Base-by-base conservation (phyloP, 2,113 vertebrate genomes). In the Pardalotus punctatus region DNA sequence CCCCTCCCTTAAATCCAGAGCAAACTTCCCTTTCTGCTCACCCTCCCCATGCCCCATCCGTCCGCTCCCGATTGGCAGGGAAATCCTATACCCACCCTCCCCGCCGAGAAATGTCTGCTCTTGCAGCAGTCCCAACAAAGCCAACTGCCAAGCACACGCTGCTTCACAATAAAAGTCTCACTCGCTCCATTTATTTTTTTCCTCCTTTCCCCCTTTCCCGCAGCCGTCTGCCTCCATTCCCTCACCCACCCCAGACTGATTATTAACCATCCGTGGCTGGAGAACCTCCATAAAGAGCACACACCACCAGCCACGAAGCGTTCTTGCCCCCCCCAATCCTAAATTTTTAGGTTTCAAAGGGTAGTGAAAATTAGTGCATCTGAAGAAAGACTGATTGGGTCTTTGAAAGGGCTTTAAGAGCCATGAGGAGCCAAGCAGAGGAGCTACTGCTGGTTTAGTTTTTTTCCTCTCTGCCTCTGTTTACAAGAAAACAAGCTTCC, bases 51-150 rank as follows among this genome's bases (percentile, higher is more conserved):
- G 96, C 95, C 96, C 95, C 97, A 94, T 94, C 94, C 90, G 42
- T 77, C 81, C 73, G 90, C 95, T 94, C 94, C 97, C 93, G 97
- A 98, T 98, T 98, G 98, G 98, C 97, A 97, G 97, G 94, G 95
- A 94, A 97, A 97, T 72, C 94, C 95, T 96, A 98, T 95, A 93
- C 94, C 96, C 98, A 86, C 97, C 98, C 98, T 97, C 97, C 97
- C 96, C 93, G 94, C 96, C 91, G 94, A 96, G 98, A 92, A 97
- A 97, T 98, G 97, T 97, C 98, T 97, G 97, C 97, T 97, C 96
- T 92, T 96, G 95, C 97, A 96, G 97, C 97, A 97, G 97, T 97
- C 96, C 97, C 97, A 98, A 98, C 98, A 98, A 98, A 98, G 98
- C 97, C 97, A 98, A 97, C 96, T 92, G 96, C 98, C 96, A 97